Evolutionary conservation across 1,140 invertebrate genomes (phyloP).

Genomic region (Dendrolimus kikuchii): DNA sequence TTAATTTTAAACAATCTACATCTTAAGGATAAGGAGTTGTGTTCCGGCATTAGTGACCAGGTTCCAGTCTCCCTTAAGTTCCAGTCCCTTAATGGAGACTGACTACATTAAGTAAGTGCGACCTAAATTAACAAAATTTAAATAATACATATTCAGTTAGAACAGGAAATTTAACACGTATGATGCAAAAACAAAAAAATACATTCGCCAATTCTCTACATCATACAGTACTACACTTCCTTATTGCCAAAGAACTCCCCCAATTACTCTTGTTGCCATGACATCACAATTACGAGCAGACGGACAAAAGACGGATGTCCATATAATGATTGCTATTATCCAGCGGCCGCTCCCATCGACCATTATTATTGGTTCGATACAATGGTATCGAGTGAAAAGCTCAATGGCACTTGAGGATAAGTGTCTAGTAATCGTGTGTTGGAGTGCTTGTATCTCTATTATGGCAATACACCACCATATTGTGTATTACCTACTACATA

Average conservation of each 20-base stretch:
- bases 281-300: slow-evolving; percentile 32
- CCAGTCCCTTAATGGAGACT: too few species aligned
- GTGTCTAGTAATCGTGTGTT: neutral
- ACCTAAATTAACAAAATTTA: too few species aligned
- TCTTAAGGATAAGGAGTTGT: too few species aligned
- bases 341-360: slow-evolving; percentile 19
- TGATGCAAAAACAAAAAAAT: neutral
- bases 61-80: too few species aligned
- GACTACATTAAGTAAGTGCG: too few species aligned
- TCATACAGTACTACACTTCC: slow-evolving; percentile 1
- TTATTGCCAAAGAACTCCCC: slow-evolving; percentile 3
- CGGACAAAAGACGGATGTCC: slow-evolving; percentile 39
- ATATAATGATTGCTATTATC: slow-evolving; percentile 43
- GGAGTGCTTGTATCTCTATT: neutral
- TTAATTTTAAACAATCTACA: too few species aligned
- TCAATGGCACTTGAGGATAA: slow-evolving; percentile 1
- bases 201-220: neutral
- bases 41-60: too few species aligned
- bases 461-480: too few species aligned
- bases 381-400: slow-evolving; percentile 8
- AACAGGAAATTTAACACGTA: too few species aligned
- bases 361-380: slow-evolving; percentile 8
- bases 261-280: slow-evolving; percentile 33
- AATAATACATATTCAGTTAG: too few species aligned
- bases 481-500: too few species aligned